Base-by-base conservation (phyloP, 2,113 vertebrate genomes). In the Pungitius pungitius region DNA sequence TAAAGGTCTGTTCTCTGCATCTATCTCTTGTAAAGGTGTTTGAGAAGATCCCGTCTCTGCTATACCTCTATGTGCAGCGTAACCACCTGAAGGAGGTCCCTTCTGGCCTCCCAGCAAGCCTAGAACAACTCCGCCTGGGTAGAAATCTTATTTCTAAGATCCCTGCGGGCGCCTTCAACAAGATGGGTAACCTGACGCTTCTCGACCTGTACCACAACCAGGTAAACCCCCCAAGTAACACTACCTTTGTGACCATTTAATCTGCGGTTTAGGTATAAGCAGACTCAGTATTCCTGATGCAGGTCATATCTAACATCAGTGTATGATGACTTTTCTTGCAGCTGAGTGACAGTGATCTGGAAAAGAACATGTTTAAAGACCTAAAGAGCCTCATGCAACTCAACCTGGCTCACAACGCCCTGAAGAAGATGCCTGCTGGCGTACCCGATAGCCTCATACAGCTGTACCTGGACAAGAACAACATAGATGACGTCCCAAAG, bases 361-460 rank as follows among this genome's bases (percentile, higher is more conserved):
- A 94, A 77, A 94, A 93, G 9, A 96, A 96, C 88, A 95, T 93
- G 37, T 98, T 99, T 82, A 96, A 94, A 78, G 97, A 96, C 86
- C 95, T 99, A 74, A 96, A 94, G 79, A 96, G 87, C 86, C 94
- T 99, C 78, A 94, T 99, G 91, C 98, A 99, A 88, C 96, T 99
- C 77, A 99, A 99, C 75, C 87, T 99, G 60, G 97, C 97, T 18
- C 94, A 96, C 89, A 99, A 99, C 72, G 91, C 87, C 79, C 92
- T 99, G 75, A 93, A 89, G 62, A 99, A 95, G 91, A 98, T 99
- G 97, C 98, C 98, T 0, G 85, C 92, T 0, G 96, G 94, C 1
- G 88, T 99, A 4, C 98, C 98, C 14, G 75, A 11, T 0, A 91
- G 91, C 76, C 87, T 99, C 57, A 94, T 96, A 76, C 98, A 99